Base-by-base conservation (phyloP, 1,140 invertebrate genomes). In the silkworm (Bombyx mori) region DNA sequence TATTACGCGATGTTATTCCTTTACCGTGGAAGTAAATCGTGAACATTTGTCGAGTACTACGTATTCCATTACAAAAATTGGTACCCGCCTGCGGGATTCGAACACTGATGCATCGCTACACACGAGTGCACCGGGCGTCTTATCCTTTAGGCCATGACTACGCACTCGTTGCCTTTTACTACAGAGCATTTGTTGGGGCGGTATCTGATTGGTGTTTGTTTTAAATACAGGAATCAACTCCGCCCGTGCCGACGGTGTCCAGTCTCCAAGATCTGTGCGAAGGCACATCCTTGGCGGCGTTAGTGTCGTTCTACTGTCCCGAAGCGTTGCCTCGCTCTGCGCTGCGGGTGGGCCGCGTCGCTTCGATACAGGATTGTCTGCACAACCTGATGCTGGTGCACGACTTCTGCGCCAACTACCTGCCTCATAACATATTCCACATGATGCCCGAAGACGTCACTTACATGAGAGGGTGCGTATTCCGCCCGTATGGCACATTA, bases 381-480 rank as follows among this genome's bases (percentile, higher is more conserved):
- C 95, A 98, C 88, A 99, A 99, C 89, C 91, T 99, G 42, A 92
- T 94, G 68, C 89, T 98, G 66, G 93, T 99, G 49, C 92, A 95
- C 75, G 91, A 93, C 68, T 99, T 99, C 89, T 99, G 97, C 81
- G 86, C 91, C 64, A 91, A 92, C 80, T 91, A 91, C 80, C 91
- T 99, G 76, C 96, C 97, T 62, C 93, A 93, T 83, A 93, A 95
- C 72, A 93, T 97, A 76, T 98, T 98, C 89, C 97, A 99, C 81
- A 95, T 99, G 90, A 93, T 93, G 78, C 95, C 97, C 47, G 97
- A 99, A 84, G 98, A 99, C 84, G 92, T 99, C 53, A 94, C 98
- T 42, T 99, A 98, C 78, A 95, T 98, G 91, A 92, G 96, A 83
- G 95, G 96, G 95, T 96, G 82, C 88, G 86, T 60, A 45, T 22